phyloP scores from a whole-genome alignment of 2,888 invertebrate genomes.

The Drosophila quinaria region DNA sequence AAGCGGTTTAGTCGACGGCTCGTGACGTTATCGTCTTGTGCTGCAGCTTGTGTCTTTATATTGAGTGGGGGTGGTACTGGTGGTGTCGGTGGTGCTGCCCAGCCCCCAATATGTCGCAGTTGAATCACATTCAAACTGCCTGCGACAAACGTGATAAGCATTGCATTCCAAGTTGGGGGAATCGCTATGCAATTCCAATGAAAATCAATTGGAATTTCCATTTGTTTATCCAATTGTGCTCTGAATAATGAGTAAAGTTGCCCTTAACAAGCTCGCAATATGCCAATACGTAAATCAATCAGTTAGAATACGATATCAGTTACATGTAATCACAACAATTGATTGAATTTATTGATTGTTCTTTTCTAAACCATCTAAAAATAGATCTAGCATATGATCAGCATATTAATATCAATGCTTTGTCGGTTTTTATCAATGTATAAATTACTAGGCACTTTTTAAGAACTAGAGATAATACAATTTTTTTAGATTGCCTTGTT shows the following conservation, averaged over 20 bases:
- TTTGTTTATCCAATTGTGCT: slow-evolving; percentile 28
- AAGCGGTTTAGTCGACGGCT: slow-evolving; percentile 68
- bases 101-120: slow-evolving; percentile 30
- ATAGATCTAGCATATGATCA: not conserved
- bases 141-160: slow-evolving; percentile 42
- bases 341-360: slow-evolving; percentile 3
- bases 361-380: not conserved
- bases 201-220: slow-evolving; percentile 31
- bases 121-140: slow-evolving; percentile 29
- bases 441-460: not conserved
- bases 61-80: slow-evolving; percentile 7
- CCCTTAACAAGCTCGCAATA: not conserved
- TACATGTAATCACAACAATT: not conserved
- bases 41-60: not conserved
- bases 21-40: slow-evolving; percentile 45
- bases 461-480: too few relatives aligned
- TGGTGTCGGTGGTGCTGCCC: slow-evolving; percentile 16
- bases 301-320: not conserved
- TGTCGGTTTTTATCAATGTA: slow-evolving; percentile 2
- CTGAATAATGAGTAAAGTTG: slow-evolving; percentile 35
- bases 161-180: slow-evolving; percentile 22
- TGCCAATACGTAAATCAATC: slow-evolving; percentile 13
- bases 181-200: slow-evolving; percentile 24
- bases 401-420: slow-evolving; percentile 6
- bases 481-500: too few relatives aligned